Evolutionary conservation across 2,888 invertebrate species (phyloP), one percentile per base, ranked within the genome.

Genomic region (Cecidostiba fungosa): DNA sequence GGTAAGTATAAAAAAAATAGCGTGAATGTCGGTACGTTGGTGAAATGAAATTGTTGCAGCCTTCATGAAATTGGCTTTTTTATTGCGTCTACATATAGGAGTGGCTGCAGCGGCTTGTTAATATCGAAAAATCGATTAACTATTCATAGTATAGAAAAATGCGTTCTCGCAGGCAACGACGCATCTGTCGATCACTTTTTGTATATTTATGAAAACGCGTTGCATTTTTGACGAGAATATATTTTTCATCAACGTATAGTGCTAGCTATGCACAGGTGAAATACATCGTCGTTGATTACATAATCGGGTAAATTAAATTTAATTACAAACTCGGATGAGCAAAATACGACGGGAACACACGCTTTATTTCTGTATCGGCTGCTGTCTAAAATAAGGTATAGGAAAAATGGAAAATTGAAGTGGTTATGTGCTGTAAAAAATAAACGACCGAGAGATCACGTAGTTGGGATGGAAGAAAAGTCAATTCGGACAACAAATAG

Each of bases 51-150:
- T 62, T 62, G 4, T 23, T n/a, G 62, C 23, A 23, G 62, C 54
- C 16, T 26, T 62, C 26, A 62, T 77, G 16, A 36, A 59, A 62
- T 62, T 77, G 19, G 6, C 50, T n/a, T 36, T 19, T 4, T 62
- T 14, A 62, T 23, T 62, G 43, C 36, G 26, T 26, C 19, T n/a
- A 23, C 23, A 12, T 10, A 23, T 14, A 4, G 5, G 36, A 14
- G 26, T 59, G 36, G 8, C n/a, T n/a, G n/a, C 36, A 36, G 12
- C 0, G 23, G n/a, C 39, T 36, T 32, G 59, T 54, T 39, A 77
- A 77, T 62, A 62, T 77, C 62, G 62, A 54, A 62, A 77, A 77
- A 77, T 62, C 77, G 43, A 59, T 77, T 62, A 39, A 36, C 39
- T 77, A 39, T 77, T 77, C 23, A n/a, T 23, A 23, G 59, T 23